Percentiles rank a stretch among this genome's conserved stretches.
phyloP scores from a whole-genome alignment of 2,888 invertebrate genomes.

The Exocentrus adspersus region DNA sequence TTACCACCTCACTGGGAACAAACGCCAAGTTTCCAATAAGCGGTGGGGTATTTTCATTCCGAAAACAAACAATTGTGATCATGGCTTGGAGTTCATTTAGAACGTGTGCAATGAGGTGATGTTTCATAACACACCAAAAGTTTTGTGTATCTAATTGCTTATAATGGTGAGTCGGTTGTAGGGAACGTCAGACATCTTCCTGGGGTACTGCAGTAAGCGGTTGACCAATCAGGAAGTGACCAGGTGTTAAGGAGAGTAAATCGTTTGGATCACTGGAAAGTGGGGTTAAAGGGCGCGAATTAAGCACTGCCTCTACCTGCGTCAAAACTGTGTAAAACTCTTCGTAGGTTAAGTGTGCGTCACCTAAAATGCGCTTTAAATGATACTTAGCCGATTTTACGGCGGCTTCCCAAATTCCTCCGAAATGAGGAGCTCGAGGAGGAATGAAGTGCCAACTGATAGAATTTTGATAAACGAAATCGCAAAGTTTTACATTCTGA shows the following conservation, averaged over 20 bases:
- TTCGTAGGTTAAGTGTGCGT: constrained; percentile 46
- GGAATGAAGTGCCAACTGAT: constrained; percentile 46
- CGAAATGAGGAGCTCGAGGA: constrained; percentile 48
- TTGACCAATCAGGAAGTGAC: constrained; percentile 48
- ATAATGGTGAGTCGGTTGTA: constrained; percentile 40
- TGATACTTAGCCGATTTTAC: constrained; percentile 51
- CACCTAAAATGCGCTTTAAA: constrained; percentile 43
- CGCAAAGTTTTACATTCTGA: not conserved
- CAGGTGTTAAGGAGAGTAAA: constrained; percentile 44
- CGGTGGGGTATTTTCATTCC: constrained; percentile 13
- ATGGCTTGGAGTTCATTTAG: constrained; percentile 33
- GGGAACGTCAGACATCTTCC: constrained; percentile 32
- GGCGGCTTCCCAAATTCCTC: constrained; percentile 54
- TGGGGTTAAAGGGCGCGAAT: constrained; percentile 50
- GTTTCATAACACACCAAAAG: constrained; percentile 45
- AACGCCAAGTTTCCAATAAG: constrained; percentile 14
- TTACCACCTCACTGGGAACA: too few relatives aligned
- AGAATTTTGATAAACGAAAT: not conserved
- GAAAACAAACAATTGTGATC: constrained; percentile 5
- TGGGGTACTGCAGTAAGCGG: constrained; percentile 40
- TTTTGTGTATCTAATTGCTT: constrained; percentile 46
- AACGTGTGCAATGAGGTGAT: constrained; percentile 40
- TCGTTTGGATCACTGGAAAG: constrained; percentile 49
- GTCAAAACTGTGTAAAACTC: constrained; percentile 49
- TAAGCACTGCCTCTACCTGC: constrained; percentile 51